These are phyloP conservation scores for Smutsia gigantea DNA, from an alignment of 2,797 vertebrate species.

Conservation along the genomic window DNA sequence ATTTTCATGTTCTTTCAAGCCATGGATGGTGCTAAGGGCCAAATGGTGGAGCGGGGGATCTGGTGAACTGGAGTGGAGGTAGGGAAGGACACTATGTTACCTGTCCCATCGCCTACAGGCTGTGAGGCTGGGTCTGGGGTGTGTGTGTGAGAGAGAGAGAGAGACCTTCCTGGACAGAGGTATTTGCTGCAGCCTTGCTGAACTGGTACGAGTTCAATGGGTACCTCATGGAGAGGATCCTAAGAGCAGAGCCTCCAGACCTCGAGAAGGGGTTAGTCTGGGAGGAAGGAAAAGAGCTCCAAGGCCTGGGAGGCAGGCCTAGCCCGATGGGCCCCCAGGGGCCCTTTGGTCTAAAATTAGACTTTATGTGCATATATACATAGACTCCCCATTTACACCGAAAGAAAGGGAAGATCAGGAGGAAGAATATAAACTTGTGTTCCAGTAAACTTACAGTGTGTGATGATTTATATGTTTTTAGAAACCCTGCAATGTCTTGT, in stretches of 20 bases:
- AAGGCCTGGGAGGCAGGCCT: background rate
- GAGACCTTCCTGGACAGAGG: background rate
- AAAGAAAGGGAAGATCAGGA: background rate
- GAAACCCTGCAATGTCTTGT: background rate
- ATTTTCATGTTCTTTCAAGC: background rate
- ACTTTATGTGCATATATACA: background rate
- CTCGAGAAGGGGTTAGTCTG: background rate
- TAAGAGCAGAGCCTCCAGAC: background rate
- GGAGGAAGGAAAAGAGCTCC: background rate
- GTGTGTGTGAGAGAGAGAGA: background rate
- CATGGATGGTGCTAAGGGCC: too few relatives aligned
- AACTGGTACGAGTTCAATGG: background rate
- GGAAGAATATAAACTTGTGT: background rate
- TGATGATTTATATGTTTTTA: background rate
- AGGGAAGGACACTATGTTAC: background rate
- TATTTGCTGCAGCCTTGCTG: background rate
- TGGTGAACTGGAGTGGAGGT: background rate
- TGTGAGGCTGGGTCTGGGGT: background rate
- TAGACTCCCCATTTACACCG: background rate
- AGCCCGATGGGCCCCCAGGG: fast-evolving
- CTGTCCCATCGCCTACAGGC: background rate
- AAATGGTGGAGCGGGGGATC: background rate
- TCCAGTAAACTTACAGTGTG: background rate
- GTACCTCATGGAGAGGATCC: background rate
- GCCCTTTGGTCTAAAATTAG: background rate